A percentile compares a stretch with the other conserved stretches of the same genome.
phyloP scores from a whole-genome alignment of 37 sponge, comb jelly and placozoan species.

The Cliona cf. orientalis region DNA sequence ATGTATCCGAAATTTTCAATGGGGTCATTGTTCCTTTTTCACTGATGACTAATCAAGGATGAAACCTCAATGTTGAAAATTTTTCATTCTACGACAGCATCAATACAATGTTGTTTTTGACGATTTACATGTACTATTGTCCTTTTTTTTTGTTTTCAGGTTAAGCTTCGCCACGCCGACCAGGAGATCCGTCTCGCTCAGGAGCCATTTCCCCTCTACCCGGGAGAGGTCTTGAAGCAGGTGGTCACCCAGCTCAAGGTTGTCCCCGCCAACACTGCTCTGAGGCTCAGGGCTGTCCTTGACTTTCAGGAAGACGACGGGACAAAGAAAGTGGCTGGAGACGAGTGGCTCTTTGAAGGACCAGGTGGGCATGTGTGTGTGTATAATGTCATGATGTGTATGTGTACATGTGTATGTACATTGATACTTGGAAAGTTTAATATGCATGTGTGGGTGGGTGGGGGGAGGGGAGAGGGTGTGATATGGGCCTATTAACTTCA shows the following conservation, averaged over 20 bases:
- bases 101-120: neutral
- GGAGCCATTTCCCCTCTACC: conserved; percentile 99
- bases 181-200: conserved; percentile 96
- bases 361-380: conserved; percentile 81
- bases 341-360: conserved; percentile 99
- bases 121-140: too few species aligned
- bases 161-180: conserved; percentile 96
- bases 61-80: neutral
- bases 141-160: conserved; percentile 30
- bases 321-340: conserved; percentile 89
- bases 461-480: neutral
- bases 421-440: neutral
- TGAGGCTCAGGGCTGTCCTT: conserved; percentile 89
- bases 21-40: neutral
- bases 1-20: neutral
- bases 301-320: conserved; percentile 92
- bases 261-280: conserved; percentile 96
- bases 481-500: neutral
- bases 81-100: neutral
- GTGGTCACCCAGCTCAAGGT: conserved; percentile 90
- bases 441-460: neutral
- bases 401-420: conserved; percentile 14
- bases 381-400: neutral
- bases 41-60: neutral
- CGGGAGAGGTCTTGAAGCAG: conserved; percentile 91